Base-by-base conservation (phyloP, 2,797 vertebrate genomes). In the Taeniopygia guttata region DNA sequence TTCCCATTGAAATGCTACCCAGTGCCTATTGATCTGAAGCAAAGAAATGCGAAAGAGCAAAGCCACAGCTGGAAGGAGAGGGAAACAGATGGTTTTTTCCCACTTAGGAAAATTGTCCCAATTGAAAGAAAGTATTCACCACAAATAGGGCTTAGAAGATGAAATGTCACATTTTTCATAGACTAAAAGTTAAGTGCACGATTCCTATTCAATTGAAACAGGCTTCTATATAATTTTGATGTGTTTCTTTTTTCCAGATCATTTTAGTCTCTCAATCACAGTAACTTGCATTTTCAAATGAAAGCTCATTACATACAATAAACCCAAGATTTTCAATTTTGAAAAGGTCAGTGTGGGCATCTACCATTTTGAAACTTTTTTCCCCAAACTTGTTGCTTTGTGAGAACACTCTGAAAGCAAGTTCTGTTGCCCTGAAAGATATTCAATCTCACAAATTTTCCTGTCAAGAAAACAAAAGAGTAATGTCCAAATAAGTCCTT, bases 41-140 rank as follows among this genome's bases (percentile, higher is more conserved):
- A 62, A 49, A 93, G 51, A 94, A 86, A 86, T 72, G 58, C 0
- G 15, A 89, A 76, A 92, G 84, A 94, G 87, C 66, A 87, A 92
- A 92, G 69, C 64, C 14, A 19, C 94, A 96, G 95, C 93, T 96
- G 95, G 93, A 91, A 92, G 69, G 72, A 92, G 67, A 22, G 25
- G 34, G 64, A 91, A 96, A 72, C 95, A 96, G 87, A 96, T 93
- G 93, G 3, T 36, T 95, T 88, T 92, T 79, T 62, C 63, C 68
- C 84, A 89, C 82, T 96, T 92, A 89, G 58, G 75, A 95, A 96
- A 94, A 95, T 94, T 92, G 74, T 85, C 82, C 79, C 75, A 87
- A 89, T 95, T 93, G 93, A 92, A 93, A 83, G 70, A 92, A 93
- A 83, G 70, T 92, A 85, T 87, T 92, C 84, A 83, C 64, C 49